Percentiles rank a stretch among this genome's conserved stretches.
Evolutionary conservation across 2,888 invertebrate species (phyloP).

Genomic region (Macaria notata): DNA sequence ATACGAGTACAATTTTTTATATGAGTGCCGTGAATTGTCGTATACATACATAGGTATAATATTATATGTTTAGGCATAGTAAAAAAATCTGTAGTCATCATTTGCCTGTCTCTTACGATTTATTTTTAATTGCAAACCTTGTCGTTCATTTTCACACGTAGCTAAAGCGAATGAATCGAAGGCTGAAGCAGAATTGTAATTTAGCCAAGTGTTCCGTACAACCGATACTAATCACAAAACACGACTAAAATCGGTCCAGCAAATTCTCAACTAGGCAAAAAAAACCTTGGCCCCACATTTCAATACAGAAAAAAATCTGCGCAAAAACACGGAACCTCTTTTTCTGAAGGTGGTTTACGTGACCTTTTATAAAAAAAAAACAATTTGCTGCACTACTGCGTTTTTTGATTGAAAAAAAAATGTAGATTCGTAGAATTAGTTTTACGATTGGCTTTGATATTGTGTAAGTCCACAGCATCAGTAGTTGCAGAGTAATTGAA

Average conservation of each 20-base stretch:
- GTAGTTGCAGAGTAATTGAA: constrained; percentile 44
- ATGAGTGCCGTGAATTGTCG: too few species aligned
- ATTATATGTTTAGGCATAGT: too few species aligned
- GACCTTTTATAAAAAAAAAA: constrained; percentile 4
- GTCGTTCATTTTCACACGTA: neutral
- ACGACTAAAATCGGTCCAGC: constrained; percentile 16
- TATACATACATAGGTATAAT: too few species aligned
- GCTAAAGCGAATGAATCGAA: neutral
- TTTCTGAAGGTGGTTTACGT: neutral
- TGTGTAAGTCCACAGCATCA: constrained; percentile 42
- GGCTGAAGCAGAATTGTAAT: neutral
- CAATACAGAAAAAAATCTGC: neutral
- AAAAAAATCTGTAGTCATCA: too few species aligned
- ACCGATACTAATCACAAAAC: constrained; percentile 15
- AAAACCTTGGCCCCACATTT: constrained; percentile 3
- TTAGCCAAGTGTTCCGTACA: constrained; percentile 2
- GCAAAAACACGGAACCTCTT: constrained; percentile 5
- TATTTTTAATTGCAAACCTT: neutral
- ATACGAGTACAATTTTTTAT: too few species aligned
- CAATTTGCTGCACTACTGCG: constrained; percentile 17
- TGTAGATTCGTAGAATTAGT: constrained; percentile 1
- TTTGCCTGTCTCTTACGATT: too few species aligned
- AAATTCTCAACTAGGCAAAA: constrained; percentile 10
- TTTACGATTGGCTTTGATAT: constrained; percentile 14
- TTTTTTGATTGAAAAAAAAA: constrained; percentile 2